Base-by-base conservation (phyloP, 2,888 invertebrate species). In the Poecilobothrus nobilitatus region DNA sequence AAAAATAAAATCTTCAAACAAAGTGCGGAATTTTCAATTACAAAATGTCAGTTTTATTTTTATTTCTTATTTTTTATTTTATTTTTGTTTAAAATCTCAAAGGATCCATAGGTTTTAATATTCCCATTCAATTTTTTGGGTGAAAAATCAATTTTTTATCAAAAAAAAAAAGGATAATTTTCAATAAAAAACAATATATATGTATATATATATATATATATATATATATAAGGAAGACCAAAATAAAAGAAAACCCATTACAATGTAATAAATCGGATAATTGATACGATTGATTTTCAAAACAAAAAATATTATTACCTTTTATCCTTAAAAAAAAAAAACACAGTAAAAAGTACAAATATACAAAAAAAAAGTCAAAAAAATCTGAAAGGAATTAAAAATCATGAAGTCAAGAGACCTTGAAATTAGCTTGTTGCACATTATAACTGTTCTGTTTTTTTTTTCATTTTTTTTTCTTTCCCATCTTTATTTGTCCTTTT, bases 341-440 rank as follows among this genome's bases (percentile, higher is more conserved):
- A 6, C 7, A 37, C 37, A 5, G 27, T 37, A 37, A 37, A 37
- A 37, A n/a, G n/a, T 37, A 27, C 9, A 53, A 18, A 53, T 53
- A 53, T 12, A 44, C 12, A 44, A 44, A 44, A 44, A 15, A 15
- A 44, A 44, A 44, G 12, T 44, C 3, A 12, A 44, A n/a, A n/a
- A n/a, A n/a, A n/a, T n/a, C 15, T 41, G 9, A 41, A 41, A 12
- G 9, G 12, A 53, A 53, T 53, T 53, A 15, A 53, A 53, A 12
- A 12, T 18, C 15, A 15, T 68, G 74, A 75, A 79, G 79, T 78
- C 78, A 79, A 80, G 79, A 77, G 78, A 78, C 80, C 78, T 76
- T 77, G 74, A 79, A 79, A 78, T 77, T 76, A 79, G 73, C 65
- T 65, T 65, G 65, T 65, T 65, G 65, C 65, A 65, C 65, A 33